A percentile compares a stretch with the other conserved stretches of the same genome.
Conservation (phyloP, 2,113 vertebrate species). For the Mesembrinibis cayennensis region DNA sequence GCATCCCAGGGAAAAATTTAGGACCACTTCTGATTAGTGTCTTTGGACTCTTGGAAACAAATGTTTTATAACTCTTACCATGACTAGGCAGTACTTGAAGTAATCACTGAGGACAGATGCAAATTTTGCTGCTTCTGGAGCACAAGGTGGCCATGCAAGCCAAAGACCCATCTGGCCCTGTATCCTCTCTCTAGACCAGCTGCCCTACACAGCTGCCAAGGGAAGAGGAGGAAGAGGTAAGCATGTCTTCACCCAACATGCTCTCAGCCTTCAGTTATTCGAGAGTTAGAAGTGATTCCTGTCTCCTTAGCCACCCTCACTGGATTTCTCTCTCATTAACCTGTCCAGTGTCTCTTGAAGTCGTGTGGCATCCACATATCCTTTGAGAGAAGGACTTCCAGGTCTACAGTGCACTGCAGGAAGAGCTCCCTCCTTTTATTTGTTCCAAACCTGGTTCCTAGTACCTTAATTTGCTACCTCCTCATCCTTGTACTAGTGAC, state of each 20-base stretch:
- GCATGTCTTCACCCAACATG: fast-evolving
- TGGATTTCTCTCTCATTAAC: background rate
- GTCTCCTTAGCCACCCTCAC: background rate
- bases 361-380: background rate
- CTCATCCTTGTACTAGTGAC: background rate
- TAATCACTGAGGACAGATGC: background rate
- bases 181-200: background rate
- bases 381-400: background rate
- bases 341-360: background rate
- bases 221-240: background rate
- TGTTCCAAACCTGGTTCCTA: background rate
- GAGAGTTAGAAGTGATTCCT: background rate
- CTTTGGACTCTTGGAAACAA: background rate
- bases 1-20: background rate
- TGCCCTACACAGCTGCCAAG: background rate
- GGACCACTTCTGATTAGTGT: background rate
- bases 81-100: background rate
- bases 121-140: background rate
- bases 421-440: background rate
- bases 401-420: background rate
- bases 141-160: background rate
- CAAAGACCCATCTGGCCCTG: background rate
- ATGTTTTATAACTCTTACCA: background rate
- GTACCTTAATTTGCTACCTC: background rate
- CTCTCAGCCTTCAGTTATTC: background rate